phyloP scores from a whole-genome alignment of 2,797 vertebrate species.

The Tenualosa thibaudeaui region DNA sequence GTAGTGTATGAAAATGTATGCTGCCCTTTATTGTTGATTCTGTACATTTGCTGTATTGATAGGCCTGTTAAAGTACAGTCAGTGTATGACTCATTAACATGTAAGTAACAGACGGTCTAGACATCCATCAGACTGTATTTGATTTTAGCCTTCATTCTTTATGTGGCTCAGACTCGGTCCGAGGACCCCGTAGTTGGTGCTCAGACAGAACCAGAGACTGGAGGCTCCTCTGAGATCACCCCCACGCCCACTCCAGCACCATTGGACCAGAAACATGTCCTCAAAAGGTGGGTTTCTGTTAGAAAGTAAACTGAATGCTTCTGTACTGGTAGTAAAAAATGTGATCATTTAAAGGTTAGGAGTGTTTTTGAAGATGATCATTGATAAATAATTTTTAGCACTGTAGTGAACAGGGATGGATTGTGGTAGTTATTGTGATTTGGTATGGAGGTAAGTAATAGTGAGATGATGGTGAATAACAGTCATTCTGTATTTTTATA shows the following conservation, averaged over 20 bases:
- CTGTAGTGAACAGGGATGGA: background rate
- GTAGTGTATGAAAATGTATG: background rate
- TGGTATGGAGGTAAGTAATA: background rate
- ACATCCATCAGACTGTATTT: background rate
- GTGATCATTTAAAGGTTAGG: background rate
- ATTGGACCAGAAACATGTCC: conserved; percentile 79
- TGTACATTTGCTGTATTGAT: background rate
- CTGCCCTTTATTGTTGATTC: background rate
- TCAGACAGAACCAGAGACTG: conserved; percentile 42
- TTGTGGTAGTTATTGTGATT: background rate
- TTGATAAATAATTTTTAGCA: background rate
- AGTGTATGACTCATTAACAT: background rate
- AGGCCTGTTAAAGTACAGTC: background rate
- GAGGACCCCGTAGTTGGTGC: background rate
- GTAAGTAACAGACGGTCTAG: background rate
- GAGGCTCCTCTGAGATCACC: conserved; percentile 20
- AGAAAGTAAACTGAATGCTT: background rate
- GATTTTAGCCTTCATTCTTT: background rate
- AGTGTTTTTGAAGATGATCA: background rate
- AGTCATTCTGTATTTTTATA: too few relatives aligned
- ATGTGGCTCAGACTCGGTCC: background rate
- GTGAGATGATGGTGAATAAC: background rate
- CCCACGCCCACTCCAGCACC: conserved; percentile 44
- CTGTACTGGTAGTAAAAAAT: background rate
- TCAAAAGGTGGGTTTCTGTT: conserved; percentile 76